These are phyloP conservation scores for Aramus guarauna DNA, from an alignment of 2,113 vertebrate genomes.

Conservation along the genomic window DNA sequence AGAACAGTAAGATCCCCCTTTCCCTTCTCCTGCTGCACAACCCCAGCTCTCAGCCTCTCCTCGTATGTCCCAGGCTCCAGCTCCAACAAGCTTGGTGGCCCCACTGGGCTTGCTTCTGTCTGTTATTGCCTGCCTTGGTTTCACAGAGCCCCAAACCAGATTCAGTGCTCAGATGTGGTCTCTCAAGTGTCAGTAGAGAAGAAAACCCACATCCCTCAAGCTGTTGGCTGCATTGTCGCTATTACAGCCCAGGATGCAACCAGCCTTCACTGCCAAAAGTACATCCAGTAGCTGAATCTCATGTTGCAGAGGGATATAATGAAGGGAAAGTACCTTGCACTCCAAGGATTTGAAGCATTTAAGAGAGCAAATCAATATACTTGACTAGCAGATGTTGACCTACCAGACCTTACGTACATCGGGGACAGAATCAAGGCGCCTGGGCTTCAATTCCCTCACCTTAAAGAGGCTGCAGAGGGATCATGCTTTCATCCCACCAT, in stretches of 20 bases:
- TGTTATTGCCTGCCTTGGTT: not conserved
- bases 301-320: not conserved
- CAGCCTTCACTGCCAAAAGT: not conserved
- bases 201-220: not conserved
- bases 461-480: not conserved
- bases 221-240: not conserved
- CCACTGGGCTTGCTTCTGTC: not conserved
- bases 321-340: not conserved
- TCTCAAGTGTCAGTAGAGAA: not conserved
- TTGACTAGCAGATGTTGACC: not conserved
- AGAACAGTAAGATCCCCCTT: not conserved
- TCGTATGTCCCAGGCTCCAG: not conserved
- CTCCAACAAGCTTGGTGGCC: not conserved
- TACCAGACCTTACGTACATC: rapidly evolving
- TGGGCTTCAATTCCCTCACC: not conserved
- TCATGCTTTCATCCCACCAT: not conserved
- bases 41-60: not conserved
- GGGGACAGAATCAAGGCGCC: not conserved
- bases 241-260: not conserved
- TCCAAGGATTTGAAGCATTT: not conserved
- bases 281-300: not conserved
- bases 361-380: not conserved
- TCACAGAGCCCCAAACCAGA: not conserved
- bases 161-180: not conserved
- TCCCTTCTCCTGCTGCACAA: not conserved